Base-by-base conservation (phyloP, 2,888 invertebrate species). In the Brachypalpus laphriformis region DNA sequence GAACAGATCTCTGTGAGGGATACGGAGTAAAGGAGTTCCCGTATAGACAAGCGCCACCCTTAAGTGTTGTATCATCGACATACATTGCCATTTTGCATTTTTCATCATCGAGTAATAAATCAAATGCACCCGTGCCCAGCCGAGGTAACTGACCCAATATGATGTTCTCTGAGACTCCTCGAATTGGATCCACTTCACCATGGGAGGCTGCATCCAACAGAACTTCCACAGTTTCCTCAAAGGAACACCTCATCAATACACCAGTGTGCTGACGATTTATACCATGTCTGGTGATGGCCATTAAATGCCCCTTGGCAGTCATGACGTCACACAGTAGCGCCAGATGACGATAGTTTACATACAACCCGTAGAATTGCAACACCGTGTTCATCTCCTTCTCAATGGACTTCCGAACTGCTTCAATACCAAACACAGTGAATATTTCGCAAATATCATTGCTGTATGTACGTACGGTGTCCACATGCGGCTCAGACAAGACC, bases 361-460 rank as follows among this genome's bases (percentile, higher is more conserved):
- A 99, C 49, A 98, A 95, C 89, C 99, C 99, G 92, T 99, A 99
- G 93, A 99, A 99, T 91, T 98, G 97, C 91, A 99, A 94, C 37
- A 99, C 99, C 89, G 98, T 96, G 91, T 98, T 98, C 98, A 99
- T 98, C 94, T 99, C 99, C 89, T 98, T 98, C 91, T 99, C 99
- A 1, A 99, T 98, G 0, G 98, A 97, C 91, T 98, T 98, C 90
- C 99, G 95, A 31, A 99, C 99, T 90, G 99, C 99, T 92, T 99
- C 99, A 88, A 99, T 99, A 82, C 99, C 99, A 4, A 98, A 93
- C 25, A 98, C 94, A 92, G 97, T 96, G 93, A 99, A 99, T 90
- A 99, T 98, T 93, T 99, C 99, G 89, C 98, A 98, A 92, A 99
- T 99, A 90, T 99, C 99, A 93, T 99, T 99, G 90, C 98, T 98